Evolutionary conservation across 2,113 vertebrate genomes (phyloP), one percentile per base, ranked within the genome.

Genomic region (Pseudorhombus dupliciocellatus): DNA sequence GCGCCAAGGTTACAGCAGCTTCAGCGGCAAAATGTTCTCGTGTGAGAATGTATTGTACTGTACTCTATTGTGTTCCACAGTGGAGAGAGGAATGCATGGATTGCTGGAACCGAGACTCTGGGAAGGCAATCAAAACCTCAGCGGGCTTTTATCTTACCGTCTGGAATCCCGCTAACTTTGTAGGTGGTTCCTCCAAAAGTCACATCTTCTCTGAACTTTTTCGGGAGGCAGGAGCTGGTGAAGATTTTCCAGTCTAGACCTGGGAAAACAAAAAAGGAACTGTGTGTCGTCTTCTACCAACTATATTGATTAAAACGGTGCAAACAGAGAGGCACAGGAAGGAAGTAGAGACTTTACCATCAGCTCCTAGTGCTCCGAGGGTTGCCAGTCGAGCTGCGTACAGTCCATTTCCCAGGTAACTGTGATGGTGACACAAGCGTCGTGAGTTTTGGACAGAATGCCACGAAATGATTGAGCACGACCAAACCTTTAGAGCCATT

Each of bases 321-420:
- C 22, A 52, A 42, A 34, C 3, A 46, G 18, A 40, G 16, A 67
- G 0, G 30, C 65, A 21, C 66, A 42, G 9, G 50, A 58, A 57
- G 21, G 37, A 34, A 5, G 4, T 24, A 40, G 57, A 66, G 51
- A 37, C 60, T 62, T 5, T 95, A 98, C 98, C 96, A 93, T 96
- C 93, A 34, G 89, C 90, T 80, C 95, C 94, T 76, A 97, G 92
- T 54, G 96, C 98, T 86, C 97, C 97, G 63, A 99, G 93, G 0
- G 95, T 96, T 65, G 96, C 95, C 53, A 97, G 88, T 82, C 97
- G 95, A 83, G 96, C 96, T 34, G 94, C 96, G 88, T 94, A 94
- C 61, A 99, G 90, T 86, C 98, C 98, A 90, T 98, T 96, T 53
- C 97, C 97, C 89, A 99, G 92, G 90, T 99, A 99, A 90, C 98